A percentile compares a stretch with the other conserved stretches of the same genome.
Conservation (phyloP, 2,888 invertebrate species). For the Xestobium rufovillosum region DNA sequence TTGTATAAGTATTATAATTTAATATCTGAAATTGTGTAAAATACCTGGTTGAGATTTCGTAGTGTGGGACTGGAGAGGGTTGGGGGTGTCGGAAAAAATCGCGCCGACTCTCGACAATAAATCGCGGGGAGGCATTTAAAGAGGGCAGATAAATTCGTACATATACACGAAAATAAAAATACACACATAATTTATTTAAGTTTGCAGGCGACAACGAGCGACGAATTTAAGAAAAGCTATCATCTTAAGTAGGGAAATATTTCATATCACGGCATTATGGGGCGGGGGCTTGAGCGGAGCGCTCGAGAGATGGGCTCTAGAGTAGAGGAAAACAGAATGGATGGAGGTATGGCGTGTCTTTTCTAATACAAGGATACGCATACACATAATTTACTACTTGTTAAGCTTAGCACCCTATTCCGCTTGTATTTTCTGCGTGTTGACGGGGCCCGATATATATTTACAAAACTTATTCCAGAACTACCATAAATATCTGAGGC, state of each 20-base stretch:
- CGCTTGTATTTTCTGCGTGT: too few species aligned
- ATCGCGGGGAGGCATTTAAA: background rate
- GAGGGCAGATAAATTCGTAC: slow-evolving; percentile 36
- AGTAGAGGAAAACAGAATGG: slow-evolving; percentile 18
- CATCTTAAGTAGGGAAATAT: slow-evolving; percentile 46
- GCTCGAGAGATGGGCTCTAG: too few species aligned
- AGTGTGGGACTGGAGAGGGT: too few species aligned
- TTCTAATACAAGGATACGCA: slow-evolving; percentile 36
- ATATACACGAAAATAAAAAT: slow-evolving; percentile 36
- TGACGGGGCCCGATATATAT: too few species aligned
- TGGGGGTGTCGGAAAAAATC: too few species aligned
- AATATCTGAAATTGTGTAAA: too few species aligned
- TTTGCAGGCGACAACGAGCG: slow-evolving; percentile 37
- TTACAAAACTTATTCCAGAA: too few species aligned
- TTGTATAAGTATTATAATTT: too few species aligned
- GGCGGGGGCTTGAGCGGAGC: slow-evolving; percentile 27
- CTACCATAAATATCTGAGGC: too few species aligned
- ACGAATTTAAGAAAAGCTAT: slow-evolving; percentile 47
- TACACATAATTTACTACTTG: slow-evolving; percentile 32
- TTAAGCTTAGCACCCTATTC: slow-evolving; percentile 23
- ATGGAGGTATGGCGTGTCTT: slow-evolving; percentile 40
- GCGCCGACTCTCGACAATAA: background rate
- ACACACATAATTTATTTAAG: slow-evolving; percentile 42
- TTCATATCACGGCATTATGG: slow-evolving; percentile 41
- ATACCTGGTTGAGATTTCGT: too few species aligned